phyloP scores from a whole-genome alignment of 2,888 invertebrate genomes.

The Pediacus dermestoides region DNA sequence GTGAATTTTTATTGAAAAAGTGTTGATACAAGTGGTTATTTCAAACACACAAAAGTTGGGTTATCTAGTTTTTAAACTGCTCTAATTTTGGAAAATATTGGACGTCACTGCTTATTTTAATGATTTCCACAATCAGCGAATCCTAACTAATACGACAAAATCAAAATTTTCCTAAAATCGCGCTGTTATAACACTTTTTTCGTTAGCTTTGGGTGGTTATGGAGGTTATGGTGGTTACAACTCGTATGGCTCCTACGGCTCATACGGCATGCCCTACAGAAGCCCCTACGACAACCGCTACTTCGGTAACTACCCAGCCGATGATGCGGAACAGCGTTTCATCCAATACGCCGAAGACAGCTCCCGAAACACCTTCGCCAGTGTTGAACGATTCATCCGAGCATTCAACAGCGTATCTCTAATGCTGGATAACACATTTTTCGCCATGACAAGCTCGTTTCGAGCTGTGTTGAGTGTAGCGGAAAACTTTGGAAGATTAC shows the following conservation, averaged over 20 bases:
- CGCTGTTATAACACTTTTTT: no score
- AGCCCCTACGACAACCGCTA: conserved; percentile 17
- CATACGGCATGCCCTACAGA: conserved; percentile 28
- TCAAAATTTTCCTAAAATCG: no score
- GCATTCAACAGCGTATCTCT: conserved; percentile 92
- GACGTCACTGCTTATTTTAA: no score
- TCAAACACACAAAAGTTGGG: no score
- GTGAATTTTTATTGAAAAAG: no score
- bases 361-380: conserved; percentile 89
- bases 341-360: conserved; percentile 88
- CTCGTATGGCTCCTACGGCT: conserved; percentile 45
- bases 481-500: conserved; percentile 85
- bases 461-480: conserved; percentile 89
- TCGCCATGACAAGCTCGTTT: conserved; percentile 93
- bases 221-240: conserved; percentile 46
- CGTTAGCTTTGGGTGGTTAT: no score
- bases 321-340: conserved; percentile 69
- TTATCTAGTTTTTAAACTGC: no score
- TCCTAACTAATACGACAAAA: no score
- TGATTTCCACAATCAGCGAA: no score
- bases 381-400: conserved; percentile 79
- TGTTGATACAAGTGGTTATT: no score
- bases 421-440: conserved; percentile 96
- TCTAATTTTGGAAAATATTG: no score
- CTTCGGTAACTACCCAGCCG: conserved; percentile 38